Conservation (phyloP, 2,113 vertebrate genomes). For the Reinhardtius hippoglossoides region DNA sequence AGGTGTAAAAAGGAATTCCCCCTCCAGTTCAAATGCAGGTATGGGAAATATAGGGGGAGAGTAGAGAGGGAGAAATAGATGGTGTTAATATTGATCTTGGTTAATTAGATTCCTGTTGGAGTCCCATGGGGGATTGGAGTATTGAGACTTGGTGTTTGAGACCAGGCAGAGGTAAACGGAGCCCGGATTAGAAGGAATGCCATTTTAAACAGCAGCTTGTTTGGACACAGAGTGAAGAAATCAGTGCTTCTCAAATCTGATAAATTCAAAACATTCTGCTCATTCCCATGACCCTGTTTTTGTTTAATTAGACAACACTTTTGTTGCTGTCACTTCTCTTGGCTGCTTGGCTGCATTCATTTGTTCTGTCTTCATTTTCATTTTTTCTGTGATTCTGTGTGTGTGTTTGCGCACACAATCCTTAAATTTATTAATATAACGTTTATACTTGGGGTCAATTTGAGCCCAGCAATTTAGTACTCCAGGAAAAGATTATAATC, state of each 20-base stretch:
- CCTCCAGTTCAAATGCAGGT: conserved; percentile 63
- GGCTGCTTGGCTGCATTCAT: conserved; percentile 37
- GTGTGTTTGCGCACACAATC: not conserved
- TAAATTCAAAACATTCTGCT: conserved; percentile 56
- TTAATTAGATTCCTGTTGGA: conserved; percentile 83
- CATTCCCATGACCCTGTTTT: conserved; percentile 44
- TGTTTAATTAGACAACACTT: conserved; percentile 55
- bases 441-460: too few relatives aligned
- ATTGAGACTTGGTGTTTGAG: conserved; percentile 65
- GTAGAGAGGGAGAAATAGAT: conserved; percentile 51
- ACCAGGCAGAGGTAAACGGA: conserved; percentile 61
- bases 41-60: conserved; percentile 42
- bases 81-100: conserved; percentile 83
- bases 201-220: conserved; percentile 61
- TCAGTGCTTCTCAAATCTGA: conserved; percentile 62
- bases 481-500: too few relatives aligned
- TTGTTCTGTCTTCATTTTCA: conserved; percentile 39
- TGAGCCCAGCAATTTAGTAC: too few relatives aligned
- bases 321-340: too few relatives aligned
- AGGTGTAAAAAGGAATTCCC: conserved; percentile 66
- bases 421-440: not conserved
- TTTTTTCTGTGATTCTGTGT: not conserved
- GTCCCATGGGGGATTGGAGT: conserved; percentile 71
- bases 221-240: conserved; percentile 63
- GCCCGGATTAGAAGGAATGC: conserved; percentile 70